phyloP scores from a whole-genome alignment of 2,113 vertebrate genomes.

The Sula dactylatra region DNA sequence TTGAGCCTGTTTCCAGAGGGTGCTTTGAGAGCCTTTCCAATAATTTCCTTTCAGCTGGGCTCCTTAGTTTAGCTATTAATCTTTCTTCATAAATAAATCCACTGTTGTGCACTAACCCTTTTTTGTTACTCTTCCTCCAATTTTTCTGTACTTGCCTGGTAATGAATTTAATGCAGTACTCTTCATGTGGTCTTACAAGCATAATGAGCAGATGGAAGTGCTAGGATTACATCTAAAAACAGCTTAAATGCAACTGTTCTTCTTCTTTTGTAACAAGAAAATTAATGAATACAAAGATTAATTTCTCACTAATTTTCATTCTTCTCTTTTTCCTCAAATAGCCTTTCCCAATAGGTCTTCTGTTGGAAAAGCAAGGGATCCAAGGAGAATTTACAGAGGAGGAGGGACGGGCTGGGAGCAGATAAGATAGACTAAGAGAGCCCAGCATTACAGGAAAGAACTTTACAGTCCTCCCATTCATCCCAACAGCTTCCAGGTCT shows the following conservation, averaged over 20 bases:
- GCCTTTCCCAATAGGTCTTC: not conserved
- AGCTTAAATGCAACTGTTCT: not conserved
- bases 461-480: not conserved
- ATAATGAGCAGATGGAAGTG: not conserved
- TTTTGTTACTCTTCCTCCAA: not conserved
- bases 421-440: not conserved
- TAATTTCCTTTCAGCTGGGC: conserved; percentile 19
- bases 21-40: conserved; percentile 11
- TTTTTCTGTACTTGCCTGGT: not conserved
- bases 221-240: not conserved
- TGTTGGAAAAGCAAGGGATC: not conserved
- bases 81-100: conserved; percentile 25
- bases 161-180: not conserved
- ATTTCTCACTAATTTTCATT: not conserved
- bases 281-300: not conserved
- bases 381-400: not conserved
- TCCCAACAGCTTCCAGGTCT: not conserved
- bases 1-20: not conserved
- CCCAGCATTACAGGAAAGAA: not conserved
- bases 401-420: not conserved
- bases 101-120: not conserved
- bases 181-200: not conserved
- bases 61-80: conserved; percentile 19
- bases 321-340: not conserved
- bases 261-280: not conserved